Evolutionary conservation across 2,797 vertebrate species (phyloP).

Genomic region (Danio tinwini): DNA sequence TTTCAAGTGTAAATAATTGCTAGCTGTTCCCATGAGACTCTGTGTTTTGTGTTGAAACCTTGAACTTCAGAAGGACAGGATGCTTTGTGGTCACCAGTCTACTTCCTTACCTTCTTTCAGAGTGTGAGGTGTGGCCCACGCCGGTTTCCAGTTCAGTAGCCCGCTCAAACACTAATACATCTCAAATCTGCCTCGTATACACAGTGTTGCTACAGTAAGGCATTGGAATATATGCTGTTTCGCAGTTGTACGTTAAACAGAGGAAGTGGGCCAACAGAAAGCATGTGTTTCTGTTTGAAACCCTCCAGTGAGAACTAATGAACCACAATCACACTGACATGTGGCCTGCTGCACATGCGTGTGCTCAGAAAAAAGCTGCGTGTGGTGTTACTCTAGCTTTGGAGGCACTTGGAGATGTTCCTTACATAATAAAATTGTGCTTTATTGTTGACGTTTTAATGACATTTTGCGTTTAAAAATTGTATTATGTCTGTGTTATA

Average conservation of each 20-base stretch:
- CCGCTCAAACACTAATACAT: not conserved
- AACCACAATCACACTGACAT: constrained; percentile 20
- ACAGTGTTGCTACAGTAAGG: not conserved
- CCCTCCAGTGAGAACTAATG: constrained; percentile 20
- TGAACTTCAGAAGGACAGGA: constrained; percentile 50
- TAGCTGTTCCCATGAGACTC: not conserved
- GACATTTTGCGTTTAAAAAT: not conserved
- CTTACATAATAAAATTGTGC: not conserved
- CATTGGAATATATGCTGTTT: not conserved
- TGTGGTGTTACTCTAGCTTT: no score
- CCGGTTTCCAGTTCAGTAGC: constrained; percentile 42
- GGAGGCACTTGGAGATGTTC: not conserved
- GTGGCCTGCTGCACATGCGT: constrained; percentile 9
- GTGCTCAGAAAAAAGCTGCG: not conserved
- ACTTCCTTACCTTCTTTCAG: constrained; percentile 50
- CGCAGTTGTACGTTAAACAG: not conserved
- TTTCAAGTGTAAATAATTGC: not conserved
- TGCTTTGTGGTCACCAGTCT: constrained; percentile 46
- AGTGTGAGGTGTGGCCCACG: constrained; percentile 45
- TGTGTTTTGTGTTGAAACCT: not conserved
- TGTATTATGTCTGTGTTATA: not conserved
- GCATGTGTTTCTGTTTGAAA: constrained; percentile 23
- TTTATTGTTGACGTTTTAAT: not conserved
- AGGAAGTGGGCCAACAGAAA: constrained; percentile 1
- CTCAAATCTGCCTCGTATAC: not conserved